These are phyloP conservation scores for Enteromius paludinosus DNA, from an alignment of 2,797 vertebrate genomes.

Conservation along the genomic window DNA sequence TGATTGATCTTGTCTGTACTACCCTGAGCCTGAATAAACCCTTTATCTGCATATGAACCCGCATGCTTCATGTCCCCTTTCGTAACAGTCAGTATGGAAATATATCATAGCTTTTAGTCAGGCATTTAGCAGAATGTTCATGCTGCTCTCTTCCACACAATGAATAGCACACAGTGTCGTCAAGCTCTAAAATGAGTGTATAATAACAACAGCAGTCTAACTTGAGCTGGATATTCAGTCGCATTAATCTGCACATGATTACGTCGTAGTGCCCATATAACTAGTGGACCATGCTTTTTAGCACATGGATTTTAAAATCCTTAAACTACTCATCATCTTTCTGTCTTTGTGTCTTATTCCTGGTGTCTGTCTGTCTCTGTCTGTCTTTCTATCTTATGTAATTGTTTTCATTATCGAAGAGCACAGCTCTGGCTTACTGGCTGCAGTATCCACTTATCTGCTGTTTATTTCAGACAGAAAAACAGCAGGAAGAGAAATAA, in stretches of 20 bases:
- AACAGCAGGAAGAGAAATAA: slow-evolving; percentile 67
- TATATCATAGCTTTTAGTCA: too few species aligned
- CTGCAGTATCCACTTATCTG: slow-evolving; percentile 76
- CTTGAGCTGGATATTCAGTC: neutral
- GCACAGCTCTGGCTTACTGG: slow-evolving; percentile 72
- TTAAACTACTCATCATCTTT: neutral
- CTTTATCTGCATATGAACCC: too few species aligned
- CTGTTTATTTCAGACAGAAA: slow-evolving; percentile 74
- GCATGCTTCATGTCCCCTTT: too few species aligned
- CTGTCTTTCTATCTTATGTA: slow-evolving; percentile 68
- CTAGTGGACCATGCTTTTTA: neutral
- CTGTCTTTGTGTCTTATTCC: neutral
- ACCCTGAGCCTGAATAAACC: too few species aligned
- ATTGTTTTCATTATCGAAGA: slow-evolving; percentile 84
- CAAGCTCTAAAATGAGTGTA: neutral
- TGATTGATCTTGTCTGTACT: too few species aligned
- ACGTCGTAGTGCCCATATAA: neutral
- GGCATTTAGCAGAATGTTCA: neutral
- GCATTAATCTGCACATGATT: neutral
- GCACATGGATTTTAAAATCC: neutral
- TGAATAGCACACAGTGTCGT: neutral
- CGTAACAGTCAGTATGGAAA: too few species aligned
- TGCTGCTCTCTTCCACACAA: neutral
- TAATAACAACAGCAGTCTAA: neutral
- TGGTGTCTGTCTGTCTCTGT: slow-evolving; percentile 49